Conservation (phyloP, 1,140 invertebrate species). For the Sogatella furcifera region DNA sequence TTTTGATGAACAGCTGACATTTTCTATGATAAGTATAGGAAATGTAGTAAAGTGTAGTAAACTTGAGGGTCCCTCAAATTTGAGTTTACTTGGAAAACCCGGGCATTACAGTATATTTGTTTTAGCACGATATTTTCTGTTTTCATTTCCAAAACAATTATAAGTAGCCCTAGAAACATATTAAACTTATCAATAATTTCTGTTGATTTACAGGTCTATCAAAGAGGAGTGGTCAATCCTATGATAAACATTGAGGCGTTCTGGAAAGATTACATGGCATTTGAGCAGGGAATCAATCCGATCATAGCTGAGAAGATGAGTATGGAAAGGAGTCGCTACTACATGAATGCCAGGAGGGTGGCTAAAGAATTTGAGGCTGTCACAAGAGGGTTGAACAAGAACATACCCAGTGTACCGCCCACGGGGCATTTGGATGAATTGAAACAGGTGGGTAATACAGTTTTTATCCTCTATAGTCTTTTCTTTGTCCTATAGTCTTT, state of each 20-base stretch:
- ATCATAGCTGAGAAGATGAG: constrained; percentile 94
- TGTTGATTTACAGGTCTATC: constrained; percentile 59
- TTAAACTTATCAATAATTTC: too few species aligned
- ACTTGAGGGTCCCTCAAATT: too few species aligned
- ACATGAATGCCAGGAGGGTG: constrained; percentile 95
- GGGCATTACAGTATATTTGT: too few species aligned
- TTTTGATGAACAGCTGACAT: too few species aligned
- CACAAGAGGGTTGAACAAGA: constrained; percentile 88
- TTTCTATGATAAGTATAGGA: too few species aligned
- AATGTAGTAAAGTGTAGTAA: too few species aligned
- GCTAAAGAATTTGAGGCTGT: constrained; percentile 93
- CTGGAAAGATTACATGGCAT: constrained; percentile 91
- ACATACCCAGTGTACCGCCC: constrained; percentile 87
- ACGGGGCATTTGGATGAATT: constrained; percentile 82
- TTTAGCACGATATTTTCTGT: too few species aligned
- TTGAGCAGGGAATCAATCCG: constrained; percentile 91
- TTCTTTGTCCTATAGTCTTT: too few species aligned
- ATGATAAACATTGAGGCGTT: constrained; percentile 95
- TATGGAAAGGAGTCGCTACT: constrained; percentile 82
- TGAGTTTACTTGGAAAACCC: too few species aligned
- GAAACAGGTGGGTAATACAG: constrained; percentile 59
- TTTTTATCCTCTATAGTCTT: too few species aligned
- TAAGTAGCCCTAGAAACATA: too few species aligned
- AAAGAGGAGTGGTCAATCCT: constrained; percentile 89
- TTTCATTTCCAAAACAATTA: too few species aligned